Percentiles rank a stretch among this genome's conserved stretches.
These are phyloP conservation scores for Nesometra sesokonis DNA, from an alignment of 35 echinoderm and acorn worm genomes.

Conservation along the genomic window DNA sequence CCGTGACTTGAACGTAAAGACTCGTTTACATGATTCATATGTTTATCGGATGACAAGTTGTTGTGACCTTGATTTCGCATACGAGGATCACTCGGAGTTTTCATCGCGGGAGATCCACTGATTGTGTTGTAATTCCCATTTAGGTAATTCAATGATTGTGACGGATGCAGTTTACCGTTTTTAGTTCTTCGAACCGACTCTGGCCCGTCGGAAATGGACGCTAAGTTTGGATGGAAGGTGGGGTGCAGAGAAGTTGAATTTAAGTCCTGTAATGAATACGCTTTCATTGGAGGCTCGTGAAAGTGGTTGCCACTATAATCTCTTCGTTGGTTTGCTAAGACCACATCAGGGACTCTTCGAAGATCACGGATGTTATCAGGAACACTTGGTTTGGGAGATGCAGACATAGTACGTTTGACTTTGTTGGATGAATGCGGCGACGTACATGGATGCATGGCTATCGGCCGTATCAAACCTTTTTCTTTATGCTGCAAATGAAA, in stretches of 20 bases:
- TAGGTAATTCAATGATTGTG: conserved; percentile 29
- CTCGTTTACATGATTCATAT: not conserved
- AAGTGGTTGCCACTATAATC: conserved; percentile 18
- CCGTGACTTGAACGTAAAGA: not conserved
- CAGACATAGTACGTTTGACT: not conserved
- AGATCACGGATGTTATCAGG: conserved; percentile 12
- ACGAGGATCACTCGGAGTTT: not conserved
- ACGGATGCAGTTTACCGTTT: conserved; percentile 29
- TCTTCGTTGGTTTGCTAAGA: conserved; percentile 36
- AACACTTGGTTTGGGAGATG: conserved; percentile 18
- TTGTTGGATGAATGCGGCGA: conserved; percentile 2
- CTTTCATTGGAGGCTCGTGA: conserved; percentile 23
- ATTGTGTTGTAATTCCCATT: not conserved
- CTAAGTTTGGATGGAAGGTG: conserved; percentile 1
- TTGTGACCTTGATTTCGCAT: not conserved
- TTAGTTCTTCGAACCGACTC: not conserved
- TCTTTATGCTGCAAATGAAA: conserved; percentile 21
- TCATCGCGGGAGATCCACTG: not conserved
- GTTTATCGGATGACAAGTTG: not conserved
- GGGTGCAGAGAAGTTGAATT: conserved; percentile 4
- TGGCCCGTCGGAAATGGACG: not conserved
- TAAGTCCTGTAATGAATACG: conserved; percentile 35
- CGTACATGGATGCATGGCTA: conserved; percentile 11
- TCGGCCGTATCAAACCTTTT: conserved; percentile 27
- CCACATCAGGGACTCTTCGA: conserved; percentile 24